A percentile compares a stretch with the other conserved stretches of the same genome.
Conservation (phyloP, 2,113 vertebrate genomes). For the Tenebrosternarchus preto region DNA sequence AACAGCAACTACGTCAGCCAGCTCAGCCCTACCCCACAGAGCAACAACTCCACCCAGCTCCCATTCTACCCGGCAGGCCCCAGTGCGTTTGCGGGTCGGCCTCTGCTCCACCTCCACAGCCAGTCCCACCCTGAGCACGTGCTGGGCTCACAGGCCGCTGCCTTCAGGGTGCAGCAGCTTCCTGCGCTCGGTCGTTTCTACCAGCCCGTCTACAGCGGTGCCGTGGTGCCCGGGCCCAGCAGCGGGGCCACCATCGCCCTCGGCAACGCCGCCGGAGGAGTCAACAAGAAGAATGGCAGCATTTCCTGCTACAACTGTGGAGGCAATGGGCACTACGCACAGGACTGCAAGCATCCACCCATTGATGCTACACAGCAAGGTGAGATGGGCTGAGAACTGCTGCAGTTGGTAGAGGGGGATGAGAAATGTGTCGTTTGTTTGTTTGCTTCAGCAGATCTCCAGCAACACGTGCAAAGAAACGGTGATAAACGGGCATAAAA, state of each 20-base stretch:
- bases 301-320: constrained; percentile 95
- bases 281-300: constrained; percentile 90
- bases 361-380: constrained; percentile 90
- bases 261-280: constrained; percentile 65
- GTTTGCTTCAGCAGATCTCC: no score
- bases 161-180: constrained; percentile 90
- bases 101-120: constrained; percentile 74
- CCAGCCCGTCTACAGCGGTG: constrained; percentile 83
- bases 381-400: constrained; percentile 58
- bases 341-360: constrained; percentile 92
- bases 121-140: constrained; percentile 82
- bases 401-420: no score
- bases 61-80: constrained; percentile 83
- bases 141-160: constrained; percentile 82
- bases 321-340: constrained; percentile 87
- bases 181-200: constrained; percentile 82
- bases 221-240: constrained; percentile 74
- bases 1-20: constrained; percentile 94
- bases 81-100: constrained; percentile 78
- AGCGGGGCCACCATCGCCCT: constrained; percentile 76
- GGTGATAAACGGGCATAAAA: no score
- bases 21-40: constrained; percentile 81
- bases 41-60: constrained; percentile 80
- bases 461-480: no score
- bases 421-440: no score